Evolutionary conservation across 2,888 invertebrate species (phyloP).

Genomic region (Sturmia bella): DNA sequence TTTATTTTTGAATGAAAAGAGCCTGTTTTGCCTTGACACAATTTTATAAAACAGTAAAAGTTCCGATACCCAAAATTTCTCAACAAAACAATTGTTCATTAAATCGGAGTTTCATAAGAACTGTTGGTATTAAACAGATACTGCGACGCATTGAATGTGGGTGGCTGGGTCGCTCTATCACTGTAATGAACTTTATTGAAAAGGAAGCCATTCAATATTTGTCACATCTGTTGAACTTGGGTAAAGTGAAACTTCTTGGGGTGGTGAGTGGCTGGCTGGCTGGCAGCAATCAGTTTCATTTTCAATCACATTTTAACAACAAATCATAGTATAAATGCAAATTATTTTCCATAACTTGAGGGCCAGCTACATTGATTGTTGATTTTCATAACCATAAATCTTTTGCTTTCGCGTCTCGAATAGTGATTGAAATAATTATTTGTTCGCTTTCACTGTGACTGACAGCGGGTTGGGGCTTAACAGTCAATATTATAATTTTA

Average conservation of each 20-base stretch:
- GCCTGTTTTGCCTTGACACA: neutral
- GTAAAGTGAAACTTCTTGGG: too few relatives aligned
- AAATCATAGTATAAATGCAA: slow-evolving; percentile 26
- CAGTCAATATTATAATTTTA: too few relatives aligned
- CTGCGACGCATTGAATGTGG: neutral
- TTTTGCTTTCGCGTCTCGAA: too few relatives aligned
- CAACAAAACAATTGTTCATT: neutral
- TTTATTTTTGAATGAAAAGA: neutral
- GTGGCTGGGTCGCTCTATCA: too few relatives aligned
- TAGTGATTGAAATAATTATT: too few relatives aligned
- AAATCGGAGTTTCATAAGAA: slow-evolving; percentile 18
- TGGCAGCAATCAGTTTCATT: neutral
- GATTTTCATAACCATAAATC: too few relatives aligned
- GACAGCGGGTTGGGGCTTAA: too few relatives aligned
- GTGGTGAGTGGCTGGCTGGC: neutral
- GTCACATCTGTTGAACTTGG: neutral
- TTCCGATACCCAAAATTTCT: neutral
- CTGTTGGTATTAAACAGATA: neutral
- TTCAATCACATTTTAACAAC: neutral
- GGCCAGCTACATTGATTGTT: neutral
- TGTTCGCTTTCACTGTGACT: too few relatives aligned
- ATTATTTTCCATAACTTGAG: neutral
- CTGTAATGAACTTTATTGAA: neutral
- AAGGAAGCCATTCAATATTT: neutral
- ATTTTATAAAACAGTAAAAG: neutral